Evolutionary conservation across 2,888 invertebrate species (phyloP).

Genomic region (Lasioglossum leucozonium): DNA sequence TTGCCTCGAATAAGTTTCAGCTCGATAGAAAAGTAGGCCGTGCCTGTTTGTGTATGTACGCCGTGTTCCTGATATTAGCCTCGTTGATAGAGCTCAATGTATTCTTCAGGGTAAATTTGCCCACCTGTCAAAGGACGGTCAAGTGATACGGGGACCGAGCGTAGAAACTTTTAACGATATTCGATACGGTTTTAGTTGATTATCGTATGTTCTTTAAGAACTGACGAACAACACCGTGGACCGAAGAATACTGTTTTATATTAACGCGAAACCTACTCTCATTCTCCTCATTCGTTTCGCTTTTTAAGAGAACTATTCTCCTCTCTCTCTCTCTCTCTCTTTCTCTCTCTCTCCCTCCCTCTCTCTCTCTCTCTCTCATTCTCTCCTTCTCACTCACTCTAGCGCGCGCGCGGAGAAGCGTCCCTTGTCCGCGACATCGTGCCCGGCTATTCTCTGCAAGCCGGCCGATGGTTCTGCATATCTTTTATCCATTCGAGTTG

Average conservation of each 20-base stretch:
- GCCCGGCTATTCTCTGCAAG: not conserved
- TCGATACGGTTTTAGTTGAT: slow-evolving; percentile 60
- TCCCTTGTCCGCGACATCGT: slow-evolving; percentile 9
- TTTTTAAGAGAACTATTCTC: not conserved
- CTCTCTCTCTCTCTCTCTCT: not conserved
- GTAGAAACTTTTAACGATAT: slow-evolving; percentile 53
- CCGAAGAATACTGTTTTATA: slow-evolving; percentile 65
- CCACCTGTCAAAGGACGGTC: slow-evolving; percentile 88
- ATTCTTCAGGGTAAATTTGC: slow-evolving; percentile 95
- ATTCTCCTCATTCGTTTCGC: not conserved
- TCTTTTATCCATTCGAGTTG: slow-evolving; percentile 14
- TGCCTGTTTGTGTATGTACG: slow-evolving; percentile 94
- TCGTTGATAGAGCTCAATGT: slow-evolving; percentile 96
- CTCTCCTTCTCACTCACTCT: not conserved
- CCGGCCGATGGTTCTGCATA: not conserved
- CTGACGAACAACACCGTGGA: slow-evolving; percentile 58
- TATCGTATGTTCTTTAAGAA: slow-evolving; percentile 62
- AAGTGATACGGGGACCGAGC: slow-evolving; percentile 73
- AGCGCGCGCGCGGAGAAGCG: not conserved
- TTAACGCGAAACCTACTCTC: slow-evolving; percentile 43
- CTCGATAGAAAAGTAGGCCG: slow-evolving; percentile 94
- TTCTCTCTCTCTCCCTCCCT: slow-evolving; percentile 18
- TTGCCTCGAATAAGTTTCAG: slow-evolving; percentile 94
- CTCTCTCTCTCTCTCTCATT: not conserved
- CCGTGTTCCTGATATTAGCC: slow-evolving; percentile 93